Conservation (phyloP, 1,140 invertebrate species). For the Eupristina koningsbergeri region DNA sequence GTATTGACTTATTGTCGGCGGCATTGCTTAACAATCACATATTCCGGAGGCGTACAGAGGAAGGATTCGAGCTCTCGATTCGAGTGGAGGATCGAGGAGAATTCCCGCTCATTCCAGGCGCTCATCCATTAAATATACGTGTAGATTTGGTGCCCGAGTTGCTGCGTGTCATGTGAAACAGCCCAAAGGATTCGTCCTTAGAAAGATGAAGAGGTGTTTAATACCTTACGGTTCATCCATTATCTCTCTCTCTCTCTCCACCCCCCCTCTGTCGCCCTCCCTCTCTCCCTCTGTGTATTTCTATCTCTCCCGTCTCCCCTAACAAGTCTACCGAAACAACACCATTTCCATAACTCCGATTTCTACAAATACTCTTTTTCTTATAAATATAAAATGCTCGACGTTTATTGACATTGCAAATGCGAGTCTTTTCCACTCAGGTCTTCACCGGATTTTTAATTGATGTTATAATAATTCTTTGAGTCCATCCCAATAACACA, state of each 20-base stretch:
- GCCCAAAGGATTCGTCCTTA: neutral
- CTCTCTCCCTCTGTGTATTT: neutral
- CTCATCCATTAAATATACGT: constrained; percentile 7
- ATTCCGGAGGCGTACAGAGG: neutral
- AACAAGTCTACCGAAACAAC: constrained; percentile 20
- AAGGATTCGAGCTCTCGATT: too few species aligned
- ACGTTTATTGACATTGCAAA: neutral
- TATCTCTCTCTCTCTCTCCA: too few species aligned
- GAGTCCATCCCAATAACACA: too few species aligned
- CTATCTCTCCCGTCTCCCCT: too few species aligned
- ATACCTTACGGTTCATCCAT: neutral
- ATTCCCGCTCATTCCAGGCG: too few species aligned
- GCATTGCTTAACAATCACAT: too few species aligned
- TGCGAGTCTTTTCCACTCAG: neutral
- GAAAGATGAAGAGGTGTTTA: neutral
- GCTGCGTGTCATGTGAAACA: neutral
- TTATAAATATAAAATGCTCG: neutral
- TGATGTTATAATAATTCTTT: too few species aligned
- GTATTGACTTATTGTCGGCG: constrained; percentile 46
- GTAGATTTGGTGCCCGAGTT: neutral
- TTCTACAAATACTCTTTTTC: constrained; percentile 20
- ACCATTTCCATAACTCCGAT: constrained; percentile 22
- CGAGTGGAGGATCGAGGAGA: too few species aligned
- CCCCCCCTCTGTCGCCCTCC: too few species aligned
- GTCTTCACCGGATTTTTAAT: neutral